phyloP scores from a whole-genome alignment of 2,888 invertebrate genomes.

The Gasteruption jaculator region DNA sequence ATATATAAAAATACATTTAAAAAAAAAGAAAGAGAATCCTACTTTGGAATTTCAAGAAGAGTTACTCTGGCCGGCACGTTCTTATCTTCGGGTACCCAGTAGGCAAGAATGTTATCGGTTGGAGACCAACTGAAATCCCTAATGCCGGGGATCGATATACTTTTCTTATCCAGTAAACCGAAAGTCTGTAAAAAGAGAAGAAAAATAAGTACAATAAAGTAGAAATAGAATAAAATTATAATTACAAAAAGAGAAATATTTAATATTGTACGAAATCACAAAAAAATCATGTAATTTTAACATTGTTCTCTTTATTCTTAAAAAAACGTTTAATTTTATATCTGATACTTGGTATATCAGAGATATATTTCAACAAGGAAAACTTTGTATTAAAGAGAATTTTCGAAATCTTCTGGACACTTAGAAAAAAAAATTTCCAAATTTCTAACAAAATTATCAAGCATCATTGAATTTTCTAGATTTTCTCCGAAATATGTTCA shows the following conservation, averaged over 20 bases:
- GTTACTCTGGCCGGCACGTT: constrained; percentile 95
- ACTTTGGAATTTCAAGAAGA: constrained; percentile 85
- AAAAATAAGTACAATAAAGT: constrained; percentile 10
- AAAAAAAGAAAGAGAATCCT: constrained; percentile 16
- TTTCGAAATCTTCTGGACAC: constrained; percentile 2
- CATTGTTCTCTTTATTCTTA: constrained; percentile 3
- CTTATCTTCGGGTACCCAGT: constrained; percentile 98
- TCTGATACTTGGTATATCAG: too few relatives aligned
- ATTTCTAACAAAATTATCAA: too few relatives aligned
- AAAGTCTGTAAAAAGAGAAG: constrained; percentile 74
- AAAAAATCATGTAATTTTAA: background rate
- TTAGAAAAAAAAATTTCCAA: constrained; percentile 2
- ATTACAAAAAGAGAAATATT: constrained; percentile 7
- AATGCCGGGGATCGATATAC: constrained; percentile 85
- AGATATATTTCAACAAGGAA: too few relatives aligned
- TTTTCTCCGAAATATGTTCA: background rate
- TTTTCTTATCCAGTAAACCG: constrained; percentile 89
- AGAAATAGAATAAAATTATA: constrained; percentile 5
- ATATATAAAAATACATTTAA: background rate
- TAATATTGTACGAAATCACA: background rate
- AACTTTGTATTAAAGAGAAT: too few relatives aligned
- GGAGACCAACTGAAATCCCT: constrained; percentile 98
- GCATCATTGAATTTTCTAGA: too few relatives aligned
- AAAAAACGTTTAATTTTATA: too few relatives aligned
- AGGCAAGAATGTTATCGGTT: constrained; percentile 91